These are phyloP conservation scores for Toxotes jaculatrix DNA, from an alignment of 2,113 vertebrate genomes.

Conservation along the genomic window DNA sequence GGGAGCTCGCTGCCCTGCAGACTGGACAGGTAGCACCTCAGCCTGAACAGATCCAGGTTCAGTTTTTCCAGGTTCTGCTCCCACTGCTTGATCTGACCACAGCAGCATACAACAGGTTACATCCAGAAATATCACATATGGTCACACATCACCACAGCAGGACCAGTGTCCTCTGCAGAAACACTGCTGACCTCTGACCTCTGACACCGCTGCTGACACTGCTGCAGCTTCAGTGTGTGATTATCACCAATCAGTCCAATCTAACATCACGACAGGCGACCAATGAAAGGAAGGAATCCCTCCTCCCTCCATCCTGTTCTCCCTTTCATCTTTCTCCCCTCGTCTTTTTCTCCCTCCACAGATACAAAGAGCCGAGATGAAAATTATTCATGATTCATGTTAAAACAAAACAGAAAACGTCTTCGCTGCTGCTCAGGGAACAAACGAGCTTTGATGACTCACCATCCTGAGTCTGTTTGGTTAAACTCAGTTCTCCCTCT, in stretches of 20 bases:
- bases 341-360: background rate
- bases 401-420: background rate
- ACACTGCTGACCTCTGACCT: too few species aligned
- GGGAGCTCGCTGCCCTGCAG: constrained; percentile 94
- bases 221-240: background rate
- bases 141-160: background rate
- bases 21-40: constrained; percentile 93
- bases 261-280: background rate
- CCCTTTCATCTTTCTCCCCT: background rate
- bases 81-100: constrained; percentile 93
- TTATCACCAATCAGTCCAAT: background rate
- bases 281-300: background rate
- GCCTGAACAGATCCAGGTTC: constrained; percentile 93
- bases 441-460: too few species aligned
- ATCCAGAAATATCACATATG: too few species aligned
- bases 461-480: too few species aligned
- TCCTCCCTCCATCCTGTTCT: background rate
- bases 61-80: constrained; percentile 96
- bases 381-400: background rate
- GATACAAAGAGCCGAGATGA: too few species aligned
- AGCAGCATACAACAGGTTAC: background rate
- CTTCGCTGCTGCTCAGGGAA: too few species aligned
- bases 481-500: too few species aligned
- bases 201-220: too few species aligned
- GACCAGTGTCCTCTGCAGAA: too few species aligned